Conservation (phyloP, 1,140 invertebrate genomes). For the Bombus superbus region DNA sequence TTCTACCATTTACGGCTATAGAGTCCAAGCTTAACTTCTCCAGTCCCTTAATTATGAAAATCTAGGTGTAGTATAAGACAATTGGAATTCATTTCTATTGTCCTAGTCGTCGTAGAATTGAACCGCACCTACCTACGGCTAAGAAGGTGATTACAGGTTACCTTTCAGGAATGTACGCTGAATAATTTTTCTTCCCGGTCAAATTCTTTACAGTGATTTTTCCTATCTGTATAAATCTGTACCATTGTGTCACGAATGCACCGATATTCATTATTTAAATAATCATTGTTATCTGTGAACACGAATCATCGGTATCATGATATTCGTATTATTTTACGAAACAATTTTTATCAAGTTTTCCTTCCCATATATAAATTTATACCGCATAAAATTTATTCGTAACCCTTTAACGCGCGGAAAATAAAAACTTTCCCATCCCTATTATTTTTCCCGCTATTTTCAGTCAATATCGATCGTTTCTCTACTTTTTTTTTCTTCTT, state of each 20-base stretch:
- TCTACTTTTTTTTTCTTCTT: no score
- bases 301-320: no score
- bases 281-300: no score
- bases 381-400: neutral
- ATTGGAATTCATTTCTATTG: conserved; percentile 2
- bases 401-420: neutral
- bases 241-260: no score
- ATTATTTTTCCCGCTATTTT: neutral
- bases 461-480: neutral
- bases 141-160: neutral
- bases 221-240: no score
- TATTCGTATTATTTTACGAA: no score
- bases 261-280: no score
- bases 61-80: neutral
- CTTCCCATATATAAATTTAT: neutral
- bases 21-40: neutral
- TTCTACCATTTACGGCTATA: neutral
- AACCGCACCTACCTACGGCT: neutral
- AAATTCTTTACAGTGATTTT: no score
- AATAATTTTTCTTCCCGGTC: no score
- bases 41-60: neutral
- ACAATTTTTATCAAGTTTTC: neutral
- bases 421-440: neutral
- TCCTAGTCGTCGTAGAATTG: neutral
- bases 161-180: neutral